These are phyloP conservation scores for Saccostrea cuccullata DNA, from an alignment of 1,140 invertebrate genomes.

Conservation along the genomic window DNA sequence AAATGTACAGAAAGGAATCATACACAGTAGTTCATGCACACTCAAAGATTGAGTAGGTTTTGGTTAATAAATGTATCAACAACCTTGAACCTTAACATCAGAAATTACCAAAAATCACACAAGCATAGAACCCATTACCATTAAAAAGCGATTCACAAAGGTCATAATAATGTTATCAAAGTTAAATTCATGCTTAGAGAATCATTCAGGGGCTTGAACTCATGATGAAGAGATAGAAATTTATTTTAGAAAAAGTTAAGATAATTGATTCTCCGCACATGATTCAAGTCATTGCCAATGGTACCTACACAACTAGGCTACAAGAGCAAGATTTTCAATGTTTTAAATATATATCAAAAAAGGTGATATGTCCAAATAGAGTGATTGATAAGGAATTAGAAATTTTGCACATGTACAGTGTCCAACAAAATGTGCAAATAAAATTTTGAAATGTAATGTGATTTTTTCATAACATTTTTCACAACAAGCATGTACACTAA, in stretches of 20 bases:
- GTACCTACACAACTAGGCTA: constrained; percentile 12
- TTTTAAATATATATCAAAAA: not conserved
- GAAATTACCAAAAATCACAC: not conserved
- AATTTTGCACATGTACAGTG: not conserved
- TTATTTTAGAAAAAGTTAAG: not conserved
- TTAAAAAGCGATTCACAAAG: constrained; percentile 4
- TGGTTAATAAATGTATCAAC: too few relatives aligned
- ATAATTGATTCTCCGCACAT: constrained; percentile 8
- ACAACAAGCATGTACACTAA: not conserved
- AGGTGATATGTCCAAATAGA: not conserved
- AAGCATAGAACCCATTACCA: not conserved
- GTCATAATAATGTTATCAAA: not conserved
- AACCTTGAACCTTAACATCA: too few relatives aligned
- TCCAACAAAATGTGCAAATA: not conserved
- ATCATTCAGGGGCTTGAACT: not conserved
- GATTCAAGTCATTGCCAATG: constrained; percentile 17
- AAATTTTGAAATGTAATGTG: constrained; percentile 9
- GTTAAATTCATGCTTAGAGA: constrained; percentile 8
- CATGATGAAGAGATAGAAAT: not conserved
- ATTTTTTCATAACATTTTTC: not conserved
- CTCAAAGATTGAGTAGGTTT: too few relatives aligned
- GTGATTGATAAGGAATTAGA: not conserved
- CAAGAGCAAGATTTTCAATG: constrained; percentile 2
- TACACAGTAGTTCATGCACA: too few relatives aligned
- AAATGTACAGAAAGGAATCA: too few relatives aligned